Evolutionary conservation across 2,888 invertebrate genomes (phyloP), one percentile per base, ranked within the genome.

Genomic region (Apamea anceps): DNA sequence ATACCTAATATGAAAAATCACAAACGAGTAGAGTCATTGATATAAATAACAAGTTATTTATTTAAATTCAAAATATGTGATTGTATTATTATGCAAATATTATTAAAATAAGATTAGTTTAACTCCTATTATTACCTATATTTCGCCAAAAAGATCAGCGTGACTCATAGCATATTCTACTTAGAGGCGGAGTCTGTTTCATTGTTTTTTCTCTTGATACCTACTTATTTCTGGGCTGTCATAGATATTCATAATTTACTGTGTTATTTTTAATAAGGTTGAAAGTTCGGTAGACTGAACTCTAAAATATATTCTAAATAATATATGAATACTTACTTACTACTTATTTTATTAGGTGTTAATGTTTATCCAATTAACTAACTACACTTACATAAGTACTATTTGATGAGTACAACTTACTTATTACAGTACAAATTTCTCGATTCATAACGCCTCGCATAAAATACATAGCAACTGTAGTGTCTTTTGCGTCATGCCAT

Each of bases 1-100:
- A 81, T 48, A 37, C 62, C 6, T 72, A 67, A 60, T 84, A 57
- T 3, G 37, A 3, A 37, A 13, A 72, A 57, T 51, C 60, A 45
- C 65, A 65, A 57, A 57, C 21, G 54, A 70, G 73, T 54, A 80
- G 48, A 80, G 85, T 82, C 82, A 82, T 80, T 82, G 85, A 85
- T 82, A 85, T 85, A 85, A 85, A 82, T 82, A 82, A 80, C 81
- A 85, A 21, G 60, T 70, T 85, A 70, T 81, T 82, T 85, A 85
- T 82, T 85, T 63, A 73, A 85, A 85, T 80, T 73, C 7, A 60
- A 54, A 85, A 74, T 70, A 74, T 72, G 45, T 82, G 18, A 74
- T 82, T 85, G 82, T 70, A 80, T 82, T 82, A 85, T 85, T 82
- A 85, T 85, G 85, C 70, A 73, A 57, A 80, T 85, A 73, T 65